These are phyloP conservation scores for Mizuhopecten yessoensis DNA, from an alignment of 1,140 invertebrate species.

Conservation along the genomic window DNA sequence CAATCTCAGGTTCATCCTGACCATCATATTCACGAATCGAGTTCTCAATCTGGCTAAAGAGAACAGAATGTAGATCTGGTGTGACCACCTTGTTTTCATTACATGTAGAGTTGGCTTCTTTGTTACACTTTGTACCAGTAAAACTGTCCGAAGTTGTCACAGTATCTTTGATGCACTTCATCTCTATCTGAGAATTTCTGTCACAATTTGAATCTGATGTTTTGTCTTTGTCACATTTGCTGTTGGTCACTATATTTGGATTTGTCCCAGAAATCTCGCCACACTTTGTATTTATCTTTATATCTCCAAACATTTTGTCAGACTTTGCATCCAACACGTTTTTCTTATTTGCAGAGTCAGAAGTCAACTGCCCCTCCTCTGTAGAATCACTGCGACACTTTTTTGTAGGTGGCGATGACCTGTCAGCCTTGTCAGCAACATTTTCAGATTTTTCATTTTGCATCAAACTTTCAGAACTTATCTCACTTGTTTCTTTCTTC, in stretches of 20 bases:
- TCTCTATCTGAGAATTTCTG: slow-evolving; percentile 8
- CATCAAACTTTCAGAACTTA: background rate
- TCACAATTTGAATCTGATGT: background rate
- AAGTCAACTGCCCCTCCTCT: slow-evolving; percentile 21
- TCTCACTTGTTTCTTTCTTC: slow-evolving; percentile 24
- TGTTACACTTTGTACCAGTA: background rate
- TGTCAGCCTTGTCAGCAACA: background rate
- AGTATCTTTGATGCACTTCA: slow-evolving; percentile 44
- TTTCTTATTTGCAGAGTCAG: background rate
- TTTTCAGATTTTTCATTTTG: background rate
- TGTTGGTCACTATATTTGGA: background rate
- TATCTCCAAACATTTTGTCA: background rate
- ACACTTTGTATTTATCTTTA: background rate
- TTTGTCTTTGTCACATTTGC: background rate
- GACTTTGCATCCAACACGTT: background rate
- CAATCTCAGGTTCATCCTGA: background rate
- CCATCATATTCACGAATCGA: background rate
- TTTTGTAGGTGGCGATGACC: background rate
- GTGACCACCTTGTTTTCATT: background rate
- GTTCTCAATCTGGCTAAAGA: slow-evolving; percentile 23
- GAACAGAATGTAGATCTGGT: background rate
- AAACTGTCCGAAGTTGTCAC: background rate
- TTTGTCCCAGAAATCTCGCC: background rate
- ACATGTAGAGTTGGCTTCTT: background rate
- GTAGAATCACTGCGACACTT: slow-evolving; percentile 31